Base-by-base conservation (phyloP, 2,797 vertebrate species). In the Discoglossus pictus region DNA sequence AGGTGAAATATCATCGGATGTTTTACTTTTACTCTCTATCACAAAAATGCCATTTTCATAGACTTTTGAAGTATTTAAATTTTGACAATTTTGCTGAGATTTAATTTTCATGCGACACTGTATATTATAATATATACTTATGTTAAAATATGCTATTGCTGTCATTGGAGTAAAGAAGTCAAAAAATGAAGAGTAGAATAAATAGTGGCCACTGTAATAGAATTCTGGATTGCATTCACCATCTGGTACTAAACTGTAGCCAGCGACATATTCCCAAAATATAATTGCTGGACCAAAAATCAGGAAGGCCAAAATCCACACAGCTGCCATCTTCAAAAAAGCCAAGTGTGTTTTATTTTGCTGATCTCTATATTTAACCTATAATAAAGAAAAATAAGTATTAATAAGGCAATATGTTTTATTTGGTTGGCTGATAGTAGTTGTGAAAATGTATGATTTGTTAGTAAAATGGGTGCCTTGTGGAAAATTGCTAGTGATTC, bases 41-140 rank as follows among this genome's bases (percentile, higher is more conserved):
- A 51, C 5, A 18, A 63, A 70, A 40, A 63, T 48, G 5, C 34
- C 42, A 43, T 58, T 11, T 31, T 31, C 27, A 31, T 31, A 31
- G 27, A 1, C 4, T 47, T 10, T 1, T 34, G 17, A 13, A 17
- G 17, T 40, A 13, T 20, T n/a, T 36, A 16, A 25, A 15, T 35
- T 15, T 24, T 2, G 10, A 9, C 12, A 16, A 7, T 43, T 53
- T 8, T 18, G 21, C 16, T 54, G 42, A 3, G 13, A 18, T 68
- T 76, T 81, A 68, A 77, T 79, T 73, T 80, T 79, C 55, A 77
- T 83, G 75, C 89, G 82, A 75, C 79, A 80, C 59, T 86, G 86
- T 75, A 92, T 92, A 79, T 80, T 92, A 75, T 87, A 83, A 84
- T 91, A 93, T 82, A 92, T 92, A 79, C 89, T 91, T 76, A 92